phyloP scores from a whole-genome alignment of 2,888 invertebrate species.

The Cheilosia vulpina region DNA sequence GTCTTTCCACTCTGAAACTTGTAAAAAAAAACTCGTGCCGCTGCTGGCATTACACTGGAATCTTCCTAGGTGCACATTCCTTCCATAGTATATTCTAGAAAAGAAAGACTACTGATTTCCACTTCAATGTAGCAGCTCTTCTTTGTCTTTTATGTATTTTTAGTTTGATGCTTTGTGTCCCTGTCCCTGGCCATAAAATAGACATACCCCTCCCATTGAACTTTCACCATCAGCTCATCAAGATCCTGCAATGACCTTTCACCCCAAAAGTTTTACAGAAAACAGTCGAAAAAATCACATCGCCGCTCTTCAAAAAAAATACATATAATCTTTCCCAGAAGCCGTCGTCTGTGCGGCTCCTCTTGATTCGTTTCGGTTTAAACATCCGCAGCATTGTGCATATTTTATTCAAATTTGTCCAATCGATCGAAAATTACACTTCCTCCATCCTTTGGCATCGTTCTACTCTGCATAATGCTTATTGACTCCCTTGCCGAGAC shows the following conservation, averaged over 20 bases:
- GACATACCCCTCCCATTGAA: too few species aligned
- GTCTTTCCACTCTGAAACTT: too few species aligned
- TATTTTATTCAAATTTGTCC: slow-evolving; percentile 75
- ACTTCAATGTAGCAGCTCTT: too few species aligned
- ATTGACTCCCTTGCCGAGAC: slow-evolving; percentile 58
- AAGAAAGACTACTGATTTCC: too few species aligned
- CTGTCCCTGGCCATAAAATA: too few species aligned
- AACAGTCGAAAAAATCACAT: slow-evolving; percentile 11
- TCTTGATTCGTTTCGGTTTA: slow-evolving; percentile 38
- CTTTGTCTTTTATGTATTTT: too few species aligned
- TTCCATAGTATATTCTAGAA: too few species aligned
- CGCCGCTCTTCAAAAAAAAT: neutral
- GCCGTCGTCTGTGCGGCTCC: neutral
- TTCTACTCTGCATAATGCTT: slow-evolving; percentile 70
- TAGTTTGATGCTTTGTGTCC: too few species aligned
- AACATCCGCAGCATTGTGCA: slow-evolving; percentile 59
- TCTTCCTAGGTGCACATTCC: too few species aligned
- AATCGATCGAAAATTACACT: slow-evolving; percentile 75
- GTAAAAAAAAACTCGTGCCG: too few species aligned
- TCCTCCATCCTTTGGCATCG: slow-evolving; percentile 20
- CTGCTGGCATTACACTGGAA: too few species aligned
- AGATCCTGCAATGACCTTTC: neutral
- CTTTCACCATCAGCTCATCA: too few species aligned
- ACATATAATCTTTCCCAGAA: slow-evolving; percentile 48
- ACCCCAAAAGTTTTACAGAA: slow-evolving; percentile 17